Evolutionary conservation across 2,888 invertebrate species (phyloP).

Genomic region (Scaptomyza flava): DNA sequence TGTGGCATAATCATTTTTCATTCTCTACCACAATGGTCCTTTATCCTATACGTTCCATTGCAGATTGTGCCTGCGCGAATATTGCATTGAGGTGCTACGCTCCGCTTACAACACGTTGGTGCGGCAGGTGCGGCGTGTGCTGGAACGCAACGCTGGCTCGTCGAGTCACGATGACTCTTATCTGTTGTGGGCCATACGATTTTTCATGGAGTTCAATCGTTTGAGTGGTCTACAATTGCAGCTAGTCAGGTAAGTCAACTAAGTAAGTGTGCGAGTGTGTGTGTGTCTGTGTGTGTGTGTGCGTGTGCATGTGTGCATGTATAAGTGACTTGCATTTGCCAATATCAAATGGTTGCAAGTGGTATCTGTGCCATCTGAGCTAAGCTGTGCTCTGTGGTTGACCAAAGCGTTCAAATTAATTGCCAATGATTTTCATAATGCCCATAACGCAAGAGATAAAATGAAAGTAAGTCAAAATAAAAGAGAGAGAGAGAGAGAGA

Average conservation of each 20-base stretch:
- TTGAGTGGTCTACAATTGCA: slow-evolving; percentile 94
- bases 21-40: slow-evolving; percentile 26
- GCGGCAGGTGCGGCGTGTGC: slow-evolving; percentile 92
- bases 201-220: slow-evolving; percentile 99
- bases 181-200: slow-evolving; percentile 96
- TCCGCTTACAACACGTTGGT: slow-evolving; percentile 97
- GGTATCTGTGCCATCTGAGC: slow-evolving; percentile 20
- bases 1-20: slow-evolving; percentile 76
- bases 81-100: slow-evolving; percentile 96
- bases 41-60: slow-evolving; percentile 33
- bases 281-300: slow-evolving; percentile 4
- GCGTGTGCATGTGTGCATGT: slow-evolving; percentile 4
- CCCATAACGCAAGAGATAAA: slow-evolving; percentile 18
- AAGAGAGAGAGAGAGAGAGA: not conserved
- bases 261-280: slow-evolving; percentile 9
- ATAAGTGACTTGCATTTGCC: slow-evolving; percentile 49
- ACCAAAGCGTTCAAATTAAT: slow-evolving; percentile 70
- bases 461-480: not conserved
- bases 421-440: slow-evolving; percentile 57
- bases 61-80: slow-evolving; percentile 95
- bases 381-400: slow-evolving; percentile 31
- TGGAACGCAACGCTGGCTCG: slow-evolving; percentile 88
- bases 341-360: slow-evolving; percentile 47
- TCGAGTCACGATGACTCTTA: slow-evolving; percentile 96
- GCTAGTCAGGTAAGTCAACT: slow-evolving; percentile 90